Conservation (phyloP, 37 sponge, comb jelly and placozoan genomes). For the Theonella swinhoei region DNA sequence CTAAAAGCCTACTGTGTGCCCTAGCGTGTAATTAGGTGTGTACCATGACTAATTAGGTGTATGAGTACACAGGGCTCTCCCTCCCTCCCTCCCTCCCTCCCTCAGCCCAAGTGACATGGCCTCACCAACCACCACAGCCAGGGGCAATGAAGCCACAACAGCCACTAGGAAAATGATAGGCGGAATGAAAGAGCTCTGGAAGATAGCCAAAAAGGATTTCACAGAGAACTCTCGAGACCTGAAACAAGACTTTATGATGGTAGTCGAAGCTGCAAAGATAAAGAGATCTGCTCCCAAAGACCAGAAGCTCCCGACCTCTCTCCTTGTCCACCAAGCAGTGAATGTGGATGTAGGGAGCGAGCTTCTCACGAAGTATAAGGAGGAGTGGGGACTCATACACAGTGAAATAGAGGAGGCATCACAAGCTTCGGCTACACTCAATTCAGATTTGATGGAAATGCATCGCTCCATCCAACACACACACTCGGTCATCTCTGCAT, state of each 20-base stretch:
- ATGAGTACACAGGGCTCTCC: not conserved
- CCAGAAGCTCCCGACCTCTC: not conserved
- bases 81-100: not conserved
- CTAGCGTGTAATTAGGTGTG: too few species aligned
- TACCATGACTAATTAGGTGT: too few species aligned
- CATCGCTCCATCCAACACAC: slow-evolving; percentile 4
- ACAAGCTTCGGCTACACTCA: slow-evolving; percentile 3
- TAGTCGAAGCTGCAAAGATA: slow-evolving; percentile 27
- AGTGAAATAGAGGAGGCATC: slow-evolving; percentile 6
- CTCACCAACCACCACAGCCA: not conserved
- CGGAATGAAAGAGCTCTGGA: slow-evolving; percentile 30
- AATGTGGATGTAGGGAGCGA: slow-evolving; percentile 64
- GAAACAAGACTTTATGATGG: slow-evolving; percentile 39
- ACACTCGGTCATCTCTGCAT: slow-evolving; percentile 27
- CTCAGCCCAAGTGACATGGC: not conserved
- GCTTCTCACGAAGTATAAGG: slow-evolving; percentile 56
- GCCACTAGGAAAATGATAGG: slow-evolving; percentile 21
- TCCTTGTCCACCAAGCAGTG: not conserved
- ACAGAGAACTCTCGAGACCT: slow-evolving; percentile 9
- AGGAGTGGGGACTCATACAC: slow-evolving; percentile 51
- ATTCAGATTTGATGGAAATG: slow-evolving; percentile 15
- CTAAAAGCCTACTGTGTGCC: too few species aligned
- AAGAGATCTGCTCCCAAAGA: slow-evolving; percentile 9
- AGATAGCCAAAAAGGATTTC: slow-evolving; percentile 31
- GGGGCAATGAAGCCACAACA: not conserved